phyloP scores from a whole-genome alignment of 2,888 invertebrate species.

The Phragmatobia fuliginosa region DNA sequence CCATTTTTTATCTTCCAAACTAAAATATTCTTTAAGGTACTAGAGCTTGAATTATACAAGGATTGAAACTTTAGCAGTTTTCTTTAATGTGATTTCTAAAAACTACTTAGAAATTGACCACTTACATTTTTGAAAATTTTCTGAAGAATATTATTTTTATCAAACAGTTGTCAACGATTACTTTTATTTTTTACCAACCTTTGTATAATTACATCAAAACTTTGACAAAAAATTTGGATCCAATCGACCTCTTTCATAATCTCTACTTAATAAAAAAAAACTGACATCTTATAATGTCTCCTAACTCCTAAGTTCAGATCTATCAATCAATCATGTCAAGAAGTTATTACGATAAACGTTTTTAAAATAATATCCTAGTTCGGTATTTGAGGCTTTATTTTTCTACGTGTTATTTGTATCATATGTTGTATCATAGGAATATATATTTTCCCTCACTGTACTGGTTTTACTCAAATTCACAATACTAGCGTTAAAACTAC shows the following conservation, averaged over 20 bases:
- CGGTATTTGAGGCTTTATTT: too few species aligned
- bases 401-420: too few species aligned
- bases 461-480: not conserved
- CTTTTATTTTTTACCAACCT: not conserved
- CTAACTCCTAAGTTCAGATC: not conserved
- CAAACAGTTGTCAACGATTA: not conserved
- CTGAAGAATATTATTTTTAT: not conserved
- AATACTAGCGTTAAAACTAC: not conserved
- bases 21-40: too few species aligned
- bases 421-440: not conserved
- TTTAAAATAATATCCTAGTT: too few species aligned
- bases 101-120: not conserved
- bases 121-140: not conserved
- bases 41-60: too few species aligned
- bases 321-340: not conserved
- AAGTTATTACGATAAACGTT: not conserved
- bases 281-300: not conserved
- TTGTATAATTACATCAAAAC: not conserved
- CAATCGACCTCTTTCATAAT: not conserved
- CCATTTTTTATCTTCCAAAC: too few species aligned
- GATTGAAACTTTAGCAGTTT: too few species aligned
- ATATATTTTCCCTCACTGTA: not conserved
- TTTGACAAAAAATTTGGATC: not conserved
- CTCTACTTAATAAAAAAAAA: not conserved
- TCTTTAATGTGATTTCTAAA: not conserved